Percentiles rank a stretch among this genome's conserved stretches.
Evolutionary conservation across 92 coral and sea anemone genomes (phyloP).

Genomic region (Phenganax marumi): DNA sequence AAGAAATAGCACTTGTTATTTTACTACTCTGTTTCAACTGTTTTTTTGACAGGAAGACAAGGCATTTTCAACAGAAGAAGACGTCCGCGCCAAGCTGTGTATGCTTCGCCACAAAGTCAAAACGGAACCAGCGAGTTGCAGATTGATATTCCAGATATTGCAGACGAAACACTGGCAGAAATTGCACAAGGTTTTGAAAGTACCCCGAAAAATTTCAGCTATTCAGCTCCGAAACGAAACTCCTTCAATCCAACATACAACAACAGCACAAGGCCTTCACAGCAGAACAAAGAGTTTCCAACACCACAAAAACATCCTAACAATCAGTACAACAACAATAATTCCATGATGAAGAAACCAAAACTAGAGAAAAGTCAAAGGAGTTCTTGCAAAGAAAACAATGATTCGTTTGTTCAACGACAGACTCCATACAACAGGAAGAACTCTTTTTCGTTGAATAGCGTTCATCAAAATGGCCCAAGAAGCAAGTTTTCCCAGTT

Average conservation of each 20-base stretch:
- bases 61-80: constrained; percentile 46
- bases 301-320: constrained; percentile 28
- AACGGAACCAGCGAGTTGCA: background rate
- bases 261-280: background rate
- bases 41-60: constrained; percentile 26
- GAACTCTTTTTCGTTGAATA: background rate
- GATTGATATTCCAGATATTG: constrained; percentile 24
- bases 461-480: background rate
- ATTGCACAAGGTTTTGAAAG: constrained; percentile 33
- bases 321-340: constrained; percentile 15
- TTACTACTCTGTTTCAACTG: background rate
- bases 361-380: constrained; percentile 16
- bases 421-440: background rate
- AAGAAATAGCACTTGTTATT: too few relatives aligned
- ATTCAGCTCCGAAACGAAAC: background rate
- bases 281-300: constrained; percentile 9
- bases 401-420: background rate
- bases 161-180: constrained; percentile 27
- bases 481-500: background rate
- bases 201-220: constrained; percentile 1
- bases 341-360: background rate
- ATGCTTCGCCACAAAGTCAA: constrained; percentile 42
- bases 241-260: background rate
- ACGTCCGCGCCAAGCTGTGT: constrained; percentile 43
- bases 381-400: background rate